A percentile compares a stretch with the other conserved stretches of the same genome.
Conservation (phyloP, 2,113 vertebrate species). For the Lepus americanus region DNA sequence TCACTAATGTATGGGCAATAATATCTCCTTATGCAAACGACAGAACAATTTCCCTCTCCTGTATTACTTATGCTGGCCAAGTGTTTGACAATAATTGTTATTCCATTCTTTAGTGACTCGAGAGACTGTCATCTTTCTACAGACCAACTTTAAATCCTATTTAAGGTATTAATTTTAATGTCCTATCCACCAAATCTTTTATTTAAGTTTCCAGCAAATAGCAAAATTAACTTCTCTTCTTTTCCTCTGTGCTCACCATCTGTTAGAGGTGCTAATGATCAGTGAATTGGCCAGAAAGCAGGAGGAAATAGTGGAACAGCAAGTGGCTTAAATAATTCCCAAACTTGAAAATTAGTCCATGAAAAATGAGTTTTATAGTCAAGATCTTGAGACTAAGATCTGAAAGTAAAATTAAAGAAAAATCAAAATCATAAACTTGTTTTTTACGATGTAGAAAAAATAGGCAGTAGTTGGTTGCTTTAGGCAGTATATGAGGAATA, state of each 20-base stretch:
- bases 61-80: not conserved
- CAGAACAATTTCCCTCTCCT: not conserved
- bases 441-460: conserved; percentile 22
- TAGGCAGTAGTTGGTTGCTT: not conserved
- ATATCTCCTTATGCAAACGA: not conserved
- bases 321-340: conserved; percentile 28
- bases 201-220: conserved; percentile 40
- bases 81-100: not conserved
- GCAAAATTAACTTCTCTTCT: not conserved
- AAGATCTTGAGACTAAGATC: not conserved
- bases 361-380: conserved; percentile 12
- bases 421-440: not conserved
- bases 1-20: not conserved
- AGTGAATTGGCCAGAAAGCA: conserved; percentile 24
- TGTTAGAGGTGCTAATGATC: conserved; percentile 19
- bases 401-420: conserved; percentile 18
- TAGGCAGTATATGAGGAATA: not conserved
- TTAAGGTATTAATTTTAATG: conserved; percentile 33
- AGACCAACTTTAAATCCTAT: conserved; percentile 31
- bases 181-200: not conserved
- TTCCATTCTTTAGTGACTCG: not conserved
- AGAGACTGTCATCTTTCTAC: not conserved
- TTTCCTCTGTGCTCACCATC: not conserved
- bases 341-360: conserved; percentile 33
- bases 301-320: not conserved